phyloP scores from a whole-genome alignment of 2,888 invertebrate genomes.

The Amaurobius ferox region DNA sequence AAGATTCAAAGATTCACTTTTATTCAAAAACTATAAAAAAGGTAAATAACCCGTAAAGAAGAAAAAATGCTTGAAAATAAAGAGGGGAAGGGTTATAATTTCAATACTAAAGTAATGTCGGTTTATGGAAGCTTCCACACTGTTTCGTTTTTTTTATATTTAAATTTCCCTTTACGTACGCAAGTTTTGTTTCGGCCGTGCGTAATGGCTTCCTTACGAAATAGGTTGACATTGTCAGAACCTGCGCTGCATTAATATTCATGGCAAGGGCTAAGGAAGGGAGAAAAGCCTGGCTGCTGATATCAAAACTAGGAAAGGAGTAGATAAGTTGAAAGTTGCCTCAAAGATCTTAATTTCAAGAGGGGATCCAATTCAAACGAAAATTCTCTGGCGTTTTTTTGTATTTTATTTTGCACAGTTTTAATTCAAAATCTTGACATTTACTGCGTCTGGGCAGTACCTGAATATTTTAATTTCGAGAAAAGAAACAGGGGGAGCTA shows the following conservation, averaged over 20 bases:
- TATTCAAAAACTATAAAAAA: background rate
- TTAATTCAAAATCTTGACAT: slow-evolving; percentile 68
- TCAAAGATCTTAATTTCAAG: slow-evolving; percentile 60
- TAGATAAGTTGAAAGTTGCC: slow-evolving; percentile 12
- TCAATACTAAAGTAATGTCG: background rate
- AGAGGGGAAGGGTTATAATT: background rate
- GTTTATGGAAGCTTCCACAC: slow-evolving; percentile 11
- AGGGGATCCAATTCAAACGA: slow-evolving; percentile 36
- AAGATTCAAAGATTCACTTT: no score
- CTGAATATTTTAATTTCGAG: slow-evolving; percentile 62
- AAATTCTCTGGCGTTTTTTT: slow-evolving; percentile 42
- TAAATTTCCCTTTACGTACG: slow-evolving; percentile 55
- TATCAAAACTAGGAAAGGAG: slow-evolving; percentile 32
- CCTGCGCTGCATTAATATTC: slow-evolving; percentile 63
- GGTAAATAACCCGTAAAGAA: background rate
- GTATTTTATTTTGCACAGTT: slow-evolving; percentile 34
- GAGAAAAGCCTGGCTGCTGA: background rate
- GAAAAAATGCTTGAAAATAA: background rate
- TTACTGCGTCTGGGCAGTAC: slow-evolving; percentile 44
- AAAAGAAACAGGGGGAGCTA: background rate
- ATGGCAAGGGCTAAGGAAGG: slow-evolving; percentile 33
- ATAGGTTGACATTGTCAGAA: slow-evolving; percentile 59
- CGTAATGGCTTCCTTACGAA: slow-evolving; percentile 52
- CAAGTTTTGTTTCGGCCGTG: slow-evolving; percentile 52
- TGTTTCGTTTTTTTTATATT: slow-evolving; percentile 22